Evolutionary conservation across 92 coral and sea anemone genomes (phyloP).

Genomic region (Porites cylindrica): DNA sequence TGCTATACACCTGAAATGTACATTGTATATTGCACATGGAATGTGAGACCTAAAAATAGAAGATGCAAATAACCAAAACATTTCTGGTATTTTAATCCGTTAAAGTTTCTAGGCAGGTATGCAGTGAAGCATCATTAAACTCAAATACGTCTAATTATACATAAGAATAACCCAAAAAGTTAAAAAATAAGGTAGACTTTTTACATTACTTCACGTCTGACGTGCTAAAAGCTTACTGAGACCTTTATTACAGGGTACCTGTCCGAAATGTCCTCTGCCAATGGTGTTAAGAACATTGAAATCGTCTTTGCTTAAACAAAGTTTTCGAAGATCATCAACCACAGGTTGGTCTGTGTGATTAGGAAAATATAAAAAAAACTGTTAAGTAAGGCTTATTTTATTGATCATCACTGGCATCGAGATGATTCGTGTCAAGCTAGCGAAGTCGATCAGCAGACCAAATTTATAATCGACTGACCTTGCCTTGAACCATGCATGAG

Average conservation of each 20-base stretch:
- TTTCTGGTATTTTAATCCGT: conserved; percentile 37
- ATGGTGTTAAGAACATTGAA: conserved; percentile 89
- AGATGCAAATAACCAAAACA: conserved; percentile 18
- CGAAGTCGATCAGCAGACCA: neutral
- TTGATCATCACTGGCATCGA: too few species aligned
- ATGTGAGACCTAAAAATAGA: conserved; percentile 15
- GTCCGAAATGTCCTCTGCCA: conserved; percentile 99
- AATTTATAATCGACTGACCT: neutral
- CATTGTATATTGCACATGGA: neutral
- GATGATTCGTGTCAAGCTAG: too few species aligned
- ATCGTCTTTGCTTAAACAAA: conserved; percentile 83
- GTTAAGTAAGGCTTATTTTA: neutral
- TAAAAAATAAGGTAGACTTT: too few species aligned
- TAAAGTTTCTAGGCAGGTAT: neutral
- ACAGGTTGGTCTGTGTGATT: conserved; percentile 68
- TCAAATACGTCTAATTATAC: neutral
- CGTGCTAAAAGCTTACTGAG: too few species aligned
- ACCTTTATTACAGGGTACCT: conserved; percentile 53
- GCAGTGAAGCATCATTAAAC: neutral
- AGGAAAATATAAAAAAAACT: neutral
- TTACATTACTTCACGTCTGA: too few species aligned
- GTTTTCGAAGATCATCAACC: conserved; percentile 79
- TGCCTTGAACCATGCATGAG: neutral
- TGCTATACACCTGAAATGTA: neutral
- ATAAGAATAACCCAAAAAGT: neutral